Conservation (phyloP, 37 sponge, comb jelly and placozoan species). For the Eunapius fragilis region DNA sequence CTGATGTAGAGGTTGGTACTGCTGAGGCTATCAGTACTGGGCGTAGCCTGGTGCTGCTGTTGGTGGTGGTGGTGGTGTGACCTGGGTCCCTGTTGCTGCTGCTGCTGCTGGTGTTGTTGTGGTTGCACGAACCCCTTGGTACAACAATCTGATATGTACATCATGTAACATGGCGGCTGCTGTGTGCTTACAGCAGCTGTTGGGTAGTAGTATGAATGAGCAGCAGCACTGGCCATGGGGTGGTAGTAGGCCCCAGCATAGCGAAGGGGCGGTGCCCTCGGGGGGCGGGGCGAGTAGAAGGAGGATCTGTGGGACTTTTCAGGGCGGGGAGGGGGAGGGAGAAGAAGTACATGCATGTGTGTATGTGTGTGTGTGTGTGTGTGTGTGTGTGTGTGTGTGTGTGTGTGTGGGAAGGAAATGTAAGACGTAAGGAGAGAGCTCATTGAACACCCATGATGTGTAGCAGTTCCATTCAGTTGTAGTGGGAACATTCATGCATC, state of each 20-base stretch:
- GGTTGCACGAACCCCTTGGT: neutral
- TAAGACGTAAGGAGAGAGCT: neutral
- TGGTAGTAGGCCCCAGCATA: too few relatives aligned
- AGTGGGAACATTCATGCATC: too few relatives aligned
- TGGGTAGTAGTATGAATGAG: too few relatives aligned
- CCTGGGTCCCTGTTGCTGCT: neutral
- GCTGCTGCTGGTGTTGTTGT: neutral
- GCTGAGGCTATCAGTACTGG: slow-evolving; percentile 59
- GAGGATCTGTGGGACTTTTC: neutral
- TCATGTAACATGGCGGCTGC: too few relatives aligned
- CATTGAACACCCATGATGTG: too few relatives aligned
- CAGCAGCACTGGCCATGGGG: too few relatives aligned
- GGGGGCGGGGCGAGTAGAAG: neutral
- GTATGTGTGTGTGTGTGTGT: too few relatives aligned
- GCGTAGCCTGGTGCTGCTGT: neutral
- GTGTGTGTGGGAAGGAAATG: neutral
- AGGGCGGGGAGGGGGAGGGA: slow-evolving; percentile 16
- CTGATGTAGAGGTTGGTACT: slow-evolving; percentile 94
- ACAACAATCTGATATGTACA: neutral
- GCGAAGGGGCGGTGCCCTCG: too few relatives aligned
- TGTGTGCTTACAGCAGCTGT: too few relatives aligned
- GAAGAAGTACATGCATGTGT: too few relatives aligned
- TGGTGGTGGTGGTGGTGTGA: neutral
- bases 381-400: too few relatives aligned
- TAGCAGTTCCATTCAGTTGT: too few relatives aligned